These are phyloP conservation scores for Rhinophrynus dorsalis DNA, from an alignment of 2,797 vertebrate genomes.

Conservation along the genomic window DNA sequence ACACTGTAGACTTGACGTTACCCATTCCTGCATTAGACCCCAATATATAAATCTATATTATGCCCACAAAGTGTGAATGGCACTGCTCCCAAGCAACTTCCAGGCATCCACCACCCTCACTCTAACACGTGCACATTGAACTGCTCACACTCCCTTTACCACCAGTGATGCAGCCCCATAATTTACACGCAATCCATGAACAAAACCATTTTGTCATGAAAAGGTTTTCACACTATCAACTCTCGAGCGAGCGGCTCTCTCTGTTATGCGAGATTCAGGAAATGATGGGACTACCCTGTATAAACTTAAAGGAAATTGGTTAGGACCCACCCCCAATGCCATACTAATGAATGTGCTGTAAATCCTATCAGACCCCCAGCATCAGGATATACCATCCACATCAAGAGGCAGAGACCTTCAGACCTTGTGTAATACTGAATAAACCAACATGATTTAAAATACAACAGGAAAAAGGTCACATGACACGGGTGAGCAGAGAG, in stretches of 20 bases:
- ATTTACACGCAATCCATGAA: no score
- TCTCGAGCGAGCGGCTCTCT: no score
- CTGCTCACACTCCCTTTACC: no score
- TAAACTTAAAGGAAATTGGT: not conserved
- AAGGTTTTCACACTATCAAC: not conserved
- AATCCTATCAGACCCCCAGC: not conserved
- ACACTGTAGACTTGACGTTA: no score
- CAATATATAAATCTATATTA: no score
- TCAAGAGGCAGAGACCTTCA: not conserved
- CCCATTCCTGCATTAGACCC: no score
- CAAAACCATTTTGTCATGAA: slow-evolving; percentile 17
- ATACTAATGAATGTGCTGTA: not conserved
- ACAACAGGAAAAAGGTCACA: not conserved
- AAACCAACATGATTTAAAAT: not conserved
- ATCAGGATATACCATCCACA: not conserved
- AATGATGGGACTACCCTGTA: slow-evolving; percentile 2
- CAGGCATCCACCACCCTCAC: no score
- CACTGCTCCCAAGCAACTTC: no score
- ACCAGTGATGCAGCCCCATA: no score
- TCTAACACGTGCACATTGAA: no score
- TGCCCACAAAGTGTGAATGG: no score
- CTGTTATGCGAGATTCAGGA: not conserved
- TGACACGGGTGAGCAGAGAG: not conserved
- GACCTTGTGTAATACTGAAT: no score
- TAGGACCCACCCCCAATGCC: slow-evolving; percentile 14